phyloP scores from a whole-genome alignment of 2,797 vertebrate species.

The Enteromius viviparus region DNA sequence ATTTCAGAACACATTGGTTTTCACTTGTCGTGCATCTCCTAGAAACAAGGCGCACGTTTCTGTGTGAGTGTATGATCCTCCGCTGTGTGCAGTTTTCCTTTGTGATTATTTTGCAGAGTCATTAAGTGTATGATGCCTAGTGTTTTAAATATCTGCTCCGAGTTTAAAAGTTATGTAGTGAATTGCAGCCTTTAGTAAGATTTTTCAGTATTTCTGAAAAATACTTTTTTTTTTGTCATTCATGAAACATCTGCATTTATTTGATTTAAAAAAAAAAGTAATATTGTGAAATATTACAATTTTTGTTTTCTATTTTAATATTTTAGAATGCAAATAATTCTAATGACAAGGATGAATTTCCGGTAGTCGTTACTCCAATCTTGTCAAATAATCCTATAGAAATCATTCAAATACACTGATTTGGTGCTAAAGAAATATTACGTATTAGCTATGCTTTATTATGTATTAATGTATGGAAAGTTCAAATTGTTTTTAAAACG shows the following conservation, averaged over 20 bases:
- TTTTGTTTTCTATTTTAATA: background rate
- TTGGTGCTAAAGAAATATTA: background rate
- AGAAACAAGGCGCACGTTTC: no score
- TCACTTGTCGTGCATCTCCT: no score
- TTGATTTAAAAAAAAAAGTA: background rate
- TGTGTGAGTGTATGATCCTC: no score
- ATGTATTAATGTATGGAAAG: background rate
- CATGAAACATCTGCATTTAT: background rate
- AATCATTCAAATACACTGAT: background rate
- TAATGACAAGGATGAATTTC: background rate
- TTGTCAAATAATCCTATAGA: background rate
- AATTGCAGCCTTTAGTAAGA: background rate
- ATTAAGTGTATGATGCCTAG: no score
- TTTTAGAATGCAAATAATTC: background rate
- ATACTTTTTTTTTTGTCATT: background rate
- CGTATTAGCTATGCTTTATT: background rate
- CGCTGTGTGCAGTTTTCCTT: no score
- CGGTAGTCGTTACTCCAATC: background rate
- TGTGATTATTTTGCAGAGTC: no score
- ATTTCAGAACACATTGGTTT: no score
- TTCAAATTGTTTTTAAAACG: background rate
- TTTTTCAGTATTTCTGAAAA: background rate
- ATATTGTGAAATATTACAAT: background rate
- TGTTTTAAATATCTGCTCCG: no score
- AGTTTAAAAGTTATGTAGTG: no score